These are phyloP conservation scores for Spinus pinus DNA, from an alignment of 2,797 vertebrate species.

Conservation along the genomic window DNA sequence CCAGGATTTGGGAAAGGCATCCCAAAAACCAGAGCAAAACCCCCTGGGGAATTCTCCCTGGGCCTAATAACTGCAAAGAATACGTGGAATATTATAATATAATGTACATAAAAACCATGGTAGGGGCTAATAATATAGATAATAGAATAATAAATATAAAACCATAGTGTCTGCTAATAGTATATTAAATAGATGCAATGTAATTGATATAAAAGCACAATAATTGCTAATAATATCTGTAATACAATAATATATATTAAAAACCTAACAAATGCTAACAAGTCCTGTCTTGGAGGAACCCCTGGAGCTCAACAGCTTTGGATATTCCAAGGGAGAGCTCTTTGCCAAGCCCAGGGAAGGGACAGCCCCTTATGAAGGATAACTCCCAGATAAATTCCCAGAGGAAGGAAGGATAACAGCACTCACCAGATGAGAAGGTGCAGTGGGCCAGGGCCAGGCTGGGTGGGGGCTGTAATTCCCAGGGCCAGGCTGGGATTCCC, in stretches of 20 bases:
- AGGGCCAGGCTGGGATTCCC: not conserved
- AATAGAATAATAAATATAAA: not conserved
- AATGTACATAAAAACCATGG: not conserved
- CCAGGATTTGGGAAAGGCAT: not conserved
- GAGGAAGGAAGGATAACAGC: not conserved
- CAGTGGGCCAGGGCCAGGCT: not conserved
- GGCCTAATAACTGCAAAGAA: not conserved
- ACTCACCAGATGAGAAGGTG: not conserved
- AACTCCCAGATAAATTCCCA: not conserved
- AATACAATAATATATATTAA: not conserved
- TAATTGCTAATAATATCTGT: too few species aligned
- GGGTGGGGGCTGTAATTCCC: not conserved
- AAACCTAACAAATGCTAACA: not conserved
- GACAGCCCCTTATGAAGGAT: accelerated
- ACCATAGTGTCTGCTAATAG: not conserved
- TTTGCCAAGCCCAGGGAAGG: not conserved
- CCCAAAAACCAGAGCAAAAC: not conserved
- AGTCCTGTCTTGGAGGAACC: not conserved
- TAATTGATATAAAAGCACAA: not conserved
- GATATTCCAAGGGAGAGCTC: not conserved
- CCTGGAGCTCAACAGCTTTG: accelerated
- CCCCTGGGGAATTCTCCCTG: not conserved
- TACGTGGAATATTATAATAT: accelerated
- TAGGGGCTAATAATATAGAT: not conserved
- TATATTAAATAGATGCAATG: not conserved